phyloP scores from a whole-genome alignment of 2,888 invertebrate species.

The Proisotoma minuta region DNA sequence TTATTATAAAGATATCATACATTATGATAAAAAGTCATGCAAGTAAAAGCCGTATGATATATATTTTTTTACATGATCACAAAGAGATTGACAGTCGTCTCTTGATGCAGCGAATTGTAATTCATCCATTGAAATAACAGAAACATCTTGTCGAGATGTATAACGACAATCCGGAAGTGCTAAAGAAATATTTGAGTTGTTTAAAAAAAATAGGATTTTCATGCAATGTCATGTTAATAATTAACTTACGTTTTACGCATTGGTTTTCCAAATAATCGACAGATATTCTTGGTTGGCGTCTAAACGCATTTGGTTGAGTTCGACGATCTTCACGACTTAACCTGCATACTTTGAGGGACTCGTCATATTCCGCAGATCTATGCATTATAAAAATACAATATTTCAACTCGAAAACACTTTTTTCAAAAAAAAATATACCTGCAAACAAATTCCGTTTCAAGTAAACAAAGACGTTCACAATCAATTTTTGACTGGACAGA shows the following conservation, averaged over 20 bases:
- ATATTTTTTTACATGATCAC: conserved; percentile 51
- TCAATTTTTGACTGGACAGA: conserved; percentile 52
- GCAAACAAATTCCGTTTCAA: conserved; percentile 55
- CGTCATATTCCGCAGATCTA: conserved; percentile 56
- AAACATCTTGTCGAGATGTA: conserved; percentile 50
- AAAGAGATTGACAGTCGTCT: conserved; percentile 52
- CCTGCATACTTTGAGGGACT: conserved; percentile 52
- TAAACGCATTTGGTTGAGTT: conserved; percentile 55
- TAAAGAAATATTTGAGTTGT: conserved; percentile 31
- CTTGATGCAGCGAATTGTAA: conserved; percentile 52
- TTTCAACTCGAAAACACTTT: not conserved
- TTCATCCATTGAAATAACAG: conserved; percentile 52
- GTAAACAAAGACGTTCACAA: conserved; percentile 55
- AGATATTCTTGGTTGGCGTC: conserved; percentile 50
- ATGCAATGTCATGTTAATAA: conserved; percentile 5
- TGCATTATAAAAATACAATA: not conserved
- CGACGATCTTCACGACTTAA: conserved; percentile 55
- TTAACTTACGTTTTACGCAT: conserved; percentile 53
- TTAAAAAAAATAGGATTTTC: not conserved
- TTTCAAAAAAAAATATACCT: conserved; percentile 49
- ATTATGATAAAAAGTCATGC: too few species aligned
- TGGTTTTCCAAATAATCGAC: conserved; percentile 58
- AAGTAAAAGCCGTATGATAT: too few species aligned
- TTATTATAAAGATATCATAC: conserved; percentile 17
- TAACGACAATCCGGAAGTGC: conserved; percentile 53